These are phyloP conservation scores for Toxostoma redivivum DNA, from an alignment of 2,113 vertebrate species.

Conservation along the genomic window DNA sequence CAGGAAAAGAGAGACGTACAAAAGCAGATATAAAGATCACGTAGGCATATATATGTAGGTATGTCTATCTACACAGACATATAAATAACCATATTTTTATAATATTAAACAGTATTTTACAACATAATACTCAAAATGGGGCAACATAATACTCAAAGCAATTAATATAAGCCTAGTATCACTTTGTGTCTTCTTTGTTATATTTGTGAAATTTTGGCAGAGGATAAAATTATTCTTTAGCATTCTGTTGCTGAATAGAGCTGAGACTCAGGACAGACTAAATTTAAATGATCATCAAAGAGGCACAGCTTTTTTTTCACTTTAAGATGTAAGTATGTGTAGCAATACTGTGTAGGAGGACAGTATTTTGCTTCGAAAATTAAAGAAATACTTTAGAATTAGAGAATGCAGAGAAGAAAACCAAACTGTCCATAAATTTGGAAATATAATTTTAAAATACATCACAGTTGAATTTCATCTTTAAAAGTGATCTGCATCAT, in stretches of 20 bases:
- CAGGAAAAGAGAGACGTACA: neutral
- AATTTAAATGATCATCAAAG: neutral
- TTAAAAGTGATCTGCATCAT: neutral
- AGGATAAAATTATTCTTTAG: neutral
- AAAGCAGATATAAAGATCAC: neutral
- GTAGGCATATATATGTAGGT: neutral
- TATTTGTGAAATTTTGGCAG: neutral
- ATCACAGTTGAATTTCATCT: neutral
- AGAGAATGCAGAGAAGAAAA: neutral
- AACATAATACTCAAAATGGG: neutral
- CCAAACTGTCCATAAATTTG: neutral
- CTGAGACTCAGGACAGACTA: neutral
- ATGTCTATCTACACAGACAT: neutral
- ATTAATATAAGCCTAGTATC: rapidly evolving
- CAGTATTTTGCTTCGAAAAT: neutral
- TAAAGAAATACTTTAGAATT: neutral
- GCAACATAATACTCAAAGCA: neutral
- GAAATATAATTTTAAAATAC: neutral
- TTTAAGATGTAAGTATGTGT: neutral
- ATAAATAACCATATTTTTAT: neutral
- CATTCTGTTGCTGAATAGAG: neutral
- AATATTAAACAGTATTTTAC: neutral
- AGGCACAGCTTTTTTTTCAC: neutral
- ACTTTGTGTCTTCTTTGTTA: neutral
- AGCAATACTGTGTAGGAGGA: neutral